Percentiles rank a stretch among this genome's conserved stretches.
These are phyloP conservation scores for Syritta pipiens DNA, from an alignment of 2,888 invertebrate species.

Conservation along the genomic window DNA sequence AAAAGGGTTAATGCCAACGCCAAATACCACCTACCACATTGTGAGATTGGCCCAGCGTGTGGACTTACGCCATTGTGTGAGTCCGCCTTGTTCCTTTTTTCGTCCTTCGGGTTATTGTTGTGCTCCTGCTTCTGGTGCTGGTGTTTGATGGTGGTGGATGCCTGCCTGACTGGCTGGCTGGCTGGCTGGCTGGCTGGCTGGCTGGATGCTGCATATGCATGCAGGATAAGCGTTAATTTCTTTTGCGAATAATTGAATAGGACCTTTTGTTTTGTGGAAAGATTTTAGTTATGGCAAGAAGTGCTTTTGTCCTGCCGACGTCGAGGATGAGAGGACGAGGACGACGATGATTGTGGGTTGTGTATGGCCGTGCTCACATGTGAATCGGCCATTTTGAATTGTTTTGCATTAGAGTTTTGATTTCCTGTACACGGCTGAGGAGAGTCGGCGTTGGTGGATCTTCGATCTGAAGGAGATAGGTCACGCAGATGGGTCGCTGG, in stretches of 20 bases:
- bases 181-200: slow-evolving; percentile 6
- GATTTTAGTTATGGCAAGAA: slow-evolving; percentile 68
- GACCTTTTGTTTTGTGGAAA: slow-evolving; percentile 67
- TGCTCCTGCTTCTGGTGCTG: slow-evolving; percentile 32
- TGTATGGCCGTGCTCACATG: slow-evolving; percentile 30
- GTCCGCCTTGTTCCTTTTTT: slow-evolving; percentile 65
- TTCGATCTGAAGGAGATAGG: no score
- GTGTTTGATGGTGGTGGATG: not conserved
- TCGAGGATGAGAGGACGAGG: slow-evolving; percentile 3
- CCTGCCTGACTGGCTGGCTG: slow-evolving; percentile 11
- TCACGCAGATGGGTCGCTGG: no score
- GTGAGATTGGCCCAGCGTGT: slow-evolving; percentile 69
- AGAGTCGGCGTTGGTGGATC: no score
- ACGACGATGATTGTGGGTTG: slow-evolving; percentile 43
- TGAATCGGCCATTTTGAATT: slow-evolving; percentile 65
- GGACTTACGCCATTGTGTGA: slow-evolving; percentile 64
- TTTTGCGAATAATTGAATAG: slow-evolving; percentile 70
- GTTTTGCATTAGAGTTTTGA: slow-evolving; percentile 42
- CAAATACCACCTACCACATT: slow-evolving; percentile 76
- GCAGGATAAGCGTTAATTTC: slow-evolving; percentile 69
- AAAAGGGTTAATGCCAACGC: slow-evolving; percentile 76
- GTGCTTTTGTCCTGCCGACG: slow-evolving; percentile 62
- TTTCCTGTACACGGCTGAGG: no score
- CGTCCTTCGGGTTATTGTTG: slow-evolving; percentile 64
- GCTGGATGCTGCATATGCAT: slow-evolving; percentile 68